phyloP scores from a whole-genome alignment of 1,140 invertebrate species.

The Sinella curviseta region DNA sequence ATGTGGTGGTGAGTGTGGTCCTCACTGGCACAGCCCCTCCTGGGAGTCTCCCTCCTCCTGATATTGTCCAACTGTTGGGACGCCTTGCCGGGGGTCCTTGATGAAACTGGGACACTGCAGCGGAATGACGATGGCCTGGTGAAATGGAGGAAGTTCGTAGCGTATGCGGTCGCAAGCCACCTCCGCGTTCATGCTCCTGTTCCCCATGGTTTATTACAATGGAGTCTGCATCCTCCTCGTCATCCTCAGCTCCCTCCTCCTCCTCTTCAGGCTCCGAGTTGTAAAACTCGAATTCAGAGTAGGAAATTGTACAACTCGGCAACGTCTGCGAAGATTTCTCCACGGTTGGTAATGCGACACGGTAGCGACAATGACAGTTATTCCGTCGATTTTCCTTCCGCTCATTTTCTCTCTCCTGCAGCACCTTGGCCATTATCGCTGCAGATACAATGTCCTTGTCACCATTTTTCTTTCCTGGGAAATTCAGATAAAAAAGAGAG shows the following conservation, averaged over 20 bases:
- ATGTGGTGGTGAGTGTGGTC: neutral
- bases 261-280: slow-evolving; percentile 34
- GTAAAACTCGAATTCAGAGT: slow-evolving; percentile 41
- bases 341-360: slow-evolving; percentile 40
- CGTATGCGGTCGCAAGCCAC: too few species aligned
- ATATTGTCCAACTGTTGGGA: neutral
- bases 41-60: neutral
- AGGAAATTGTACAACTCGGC: slow-evolving; percentile 47
- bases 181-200: too few species aligned
- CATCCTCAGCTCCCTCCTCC: slow-evolving; percentile 6
- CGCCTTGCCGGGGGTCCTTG: neutral
- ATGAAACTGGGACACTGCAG: too few species aligned
- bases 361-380: slow-evolving; percentile 40
- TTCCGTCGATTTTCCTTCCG: slow-evolving; percentile 53
- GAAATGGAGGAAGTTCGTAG: too few species aligned
- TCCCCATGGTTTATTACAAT: neutral
- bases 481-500: neutral
- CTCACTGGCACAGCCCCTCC: neutral
- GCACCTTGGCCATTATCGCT: slow-evolving; percentile 87
- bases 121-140: too few species aligned
- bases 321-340: slow-evolving; percentile 43
- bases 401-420: slow-evolving; percentile 79
- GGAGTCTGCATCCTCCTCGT: slow-evolving; percentile 22
- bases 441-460: slow-evolving; percentile 24
- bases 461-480: slow-evolving; percentile 31